Evolutionary conservation across 2,797 vertebrate species (phyloP).

Genomic region (Clarias pachynema): DNA sequence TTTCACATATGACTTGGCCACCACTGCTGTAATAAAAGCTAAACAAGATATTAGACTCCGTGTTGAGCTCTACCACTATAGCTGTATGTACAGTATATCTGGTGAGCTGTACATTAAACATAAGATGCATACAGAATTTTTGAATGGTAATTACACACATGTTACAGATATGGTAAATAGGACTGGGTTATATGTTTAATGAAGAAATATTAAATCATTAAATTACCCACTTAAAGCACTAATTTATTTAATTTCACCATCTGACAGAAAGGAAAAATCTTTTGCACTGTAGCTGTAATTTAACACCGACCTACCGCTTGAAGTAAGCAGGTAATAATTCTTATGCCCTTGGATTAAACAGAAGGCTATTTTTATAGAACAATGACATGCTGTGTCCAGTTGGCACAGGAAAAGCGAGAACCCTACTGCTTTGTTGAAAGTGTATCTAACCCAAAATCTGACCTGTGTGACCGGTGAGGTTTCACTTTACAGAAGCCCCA

Average conservation of each 20-base stretch:
- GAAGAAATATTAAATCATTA: background rate
- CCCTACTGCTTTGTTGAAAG: background rate
- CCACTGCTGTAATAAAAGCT: no score
- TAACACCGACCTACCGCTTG: background rate
- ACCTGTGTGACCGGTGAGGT: slow-evolving; percentile 38
- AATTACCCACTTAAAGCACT: background rate
- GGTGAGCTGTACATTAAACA: no score
- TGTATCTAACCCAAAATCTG: slow-evolving; percentile 28
- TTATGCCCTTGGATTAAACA: background rate
- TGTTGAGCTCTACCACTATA: no score
- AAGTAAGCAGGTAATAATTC: background rate
- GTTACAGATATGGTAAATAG: background rate
- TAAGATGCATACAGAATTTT: no score
- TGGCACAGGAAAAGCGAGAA: background rate
- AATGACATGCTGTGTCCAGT: slow-evolving; percentile 6
- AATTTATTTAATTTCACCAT: background rate
- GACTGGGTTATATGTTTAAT: background rate
- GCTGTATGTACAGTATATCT: no score
- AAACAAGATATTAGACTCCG: no score
- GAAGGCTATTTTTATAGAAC: slow-evolving; percentile 1
- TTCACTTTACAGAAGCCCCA: slow-evolving; percentile 33
- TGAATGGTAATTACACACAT: background rate
- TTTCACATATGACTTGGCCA: no score
- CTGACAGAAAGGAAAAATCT: background rate
- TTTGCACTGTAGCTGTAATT: background rate